These are phyloP conservation scores for Xenops minutus DNA, from an alignment of 2,797 vertebrate species.

Conservation along the genomic window DNA sequence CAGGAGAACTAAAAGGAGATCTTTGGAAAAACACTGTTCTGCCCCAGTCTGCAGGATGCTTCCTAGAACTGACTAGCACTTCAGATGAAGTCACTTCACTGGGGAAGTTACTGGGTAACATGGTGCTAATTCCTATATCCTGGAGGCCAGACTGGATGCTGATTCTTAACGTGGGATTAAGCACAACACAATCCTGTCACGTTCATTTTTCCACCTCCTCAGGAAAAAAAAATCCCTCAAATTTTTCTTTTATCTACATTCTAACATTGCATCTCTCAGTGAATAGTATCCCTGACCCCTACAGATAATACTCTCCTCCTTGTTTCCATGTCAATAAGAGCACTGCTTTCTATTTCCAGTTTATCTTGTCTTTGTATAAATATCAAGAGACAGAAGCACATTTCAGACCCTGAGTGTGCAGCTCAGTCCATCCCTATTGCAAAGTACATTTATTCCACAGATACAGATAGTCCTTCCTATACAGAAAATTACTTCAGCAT, in stretches of 20 bases:
- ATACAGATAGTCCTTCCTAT: neutral
- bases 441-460: neutral
- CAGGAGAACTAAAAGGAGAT: neutral
- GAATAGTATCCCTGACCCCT: neutral
- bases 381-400: neutral
- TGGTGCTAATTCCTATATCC: neutral
- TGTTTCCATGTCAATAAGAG: neutral
- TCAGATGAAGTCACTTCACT: neutral
- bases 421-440: neutral
- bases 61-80: neutral
- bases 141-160: neutral
- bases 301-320: neutral
- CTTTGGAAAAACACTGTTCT: neutral
- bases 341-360: neutral
- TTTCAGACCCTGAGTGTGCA: neutral
- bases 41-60: neutral
- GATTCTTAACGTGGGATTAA: neutral
- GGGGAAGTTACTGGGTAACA: neutral
- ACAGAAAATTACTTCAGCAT: neutral
- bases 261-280: neutral
- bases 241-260: neutral
- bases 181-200: neutral
- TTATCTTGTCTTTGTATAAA: neutral
- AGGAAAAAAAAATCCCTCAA: neutral
- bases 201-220: neutral